Base-by-base conservation (phyloP, 2,797 vertebrate genomes). In the Sebastes itinus region DNA sequence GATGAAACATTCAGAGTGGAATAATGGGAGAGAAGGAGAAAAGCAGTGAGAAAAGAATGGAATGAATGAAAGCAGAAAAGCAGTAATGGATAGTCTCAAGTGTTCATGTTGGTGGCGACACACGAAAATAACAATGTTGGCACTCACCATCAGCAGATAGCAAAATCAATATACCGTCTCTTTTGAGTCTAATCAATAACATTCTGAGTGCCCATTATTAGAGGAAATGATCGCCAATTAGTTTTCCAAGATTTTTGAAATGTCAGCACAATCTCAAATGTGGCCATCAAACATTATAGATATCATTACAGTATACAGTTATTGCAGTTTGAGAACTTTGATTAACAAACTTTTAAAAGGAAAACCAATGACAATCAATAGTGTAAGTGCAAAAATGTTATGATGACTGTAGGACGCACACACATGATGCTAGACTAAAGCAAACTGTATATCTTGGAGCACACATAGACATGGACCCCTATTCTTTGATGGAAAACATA, bases 101-200 rank as follows among this genome's bases (percentile, higher is more conserved):
- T 64, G 77, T 80, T 84, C 71, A 73, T 78, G 49, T 80, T 69
- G 72, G 68, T 85, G 73, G 77, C 64, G 20, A 79, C 81, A 81
- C 49, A 62, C 68, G 63, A 88, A 89, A 90, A 86, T 81, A 88
- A 86, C 79, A 77, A 73, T 70, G 84, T 82, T 82, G 76, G 69
- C 72, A 72, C 83, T 91, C 84, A 81, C 64, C 74, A 78, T 92
- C 80, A 84, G 83, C 78, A 78, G 82, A 89, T 82, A 75, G 81
- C 75, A 87, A 87, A 92, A 91, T 92, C 92, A 91, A 93, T 93
- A 88, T 33, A 32, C 72, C 4, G 92, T 91, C 90, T 94, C 67
- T 82, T 90, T 89, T 88, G 82, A 90, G 87, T 86, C 76, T 75
- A 77, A 92, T 93, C 90, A 87, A 92, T 92, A 86, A 71, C 18